phyloP scores from a whole-genome alignment of 2,888 invertebrate genomes.

The Cynaeus angustus region DNA sequence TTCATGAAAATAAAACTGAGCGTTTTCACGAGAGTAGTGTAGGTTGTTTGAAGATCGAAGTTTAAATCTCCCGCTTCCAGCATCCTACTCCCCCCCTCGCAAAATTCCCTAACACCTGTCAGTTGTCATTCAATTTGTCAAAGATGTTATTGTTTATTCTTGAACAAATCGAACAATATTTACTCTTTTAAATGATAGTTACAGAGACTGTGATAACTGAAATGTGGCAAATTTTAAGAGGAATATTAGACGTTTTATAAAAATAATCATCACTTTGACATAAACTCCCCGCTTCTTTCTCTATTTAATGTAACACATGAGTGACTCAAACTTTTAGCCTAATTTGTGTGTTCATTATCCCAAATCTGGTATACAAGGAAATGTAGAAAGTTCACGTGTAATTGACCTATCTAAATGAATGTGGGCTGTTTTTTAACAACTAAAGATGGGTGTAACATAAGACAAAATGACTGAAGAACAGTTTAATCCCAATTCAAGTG shows the following conservation, averaged over 20 bases:
- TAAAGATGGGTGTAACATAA: slow-evolving; percentile 61
- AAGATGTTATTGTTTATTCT: not conserved
- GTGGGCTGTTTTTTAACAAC: slow-evolving; percentile 23
- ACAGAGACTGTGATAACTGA: not conserved
- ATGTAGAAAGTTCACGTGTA: slow-evolving; percentile 28
- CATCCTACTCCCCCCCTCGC: not conserved
- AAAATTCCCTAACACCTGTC: not conserved
- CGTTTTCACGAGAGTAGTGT: not conserved
- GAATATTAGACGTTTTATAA: not conserved
- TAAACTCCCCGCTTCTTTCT: not conserved
- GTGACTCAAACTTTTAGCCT: not conserved
- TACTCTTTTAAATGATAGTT: not conserved
- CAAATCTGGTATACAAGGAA: slow-evolving; percentile 5
- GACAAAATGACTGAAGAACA: slow-evolving; percentile 57
- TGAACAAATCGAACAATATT: not conserved
- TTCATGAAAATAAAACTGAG: not conserved
- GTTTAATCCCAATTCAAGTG: slow-evolving; percentile 37
- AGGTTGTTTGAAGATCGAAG: not conserved
- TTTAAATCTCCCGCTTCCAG: not conserved
- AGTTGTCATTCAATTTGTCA: not conserved
- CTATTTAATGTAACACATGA: not conserved
- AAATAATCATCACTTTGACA: not conserved
- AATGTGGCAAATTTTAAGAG: not conserved
- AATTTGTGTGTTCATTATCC: not conserved
- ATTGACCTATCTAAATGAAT: slow-evolving; percentile 39